A percentile compares a stretch with the other conserved stretches of the same genome.
phyloP scores from a whole-genome alignment of 2,888 invertebrate genomes.

The Augochlorella aurata region DNA sequence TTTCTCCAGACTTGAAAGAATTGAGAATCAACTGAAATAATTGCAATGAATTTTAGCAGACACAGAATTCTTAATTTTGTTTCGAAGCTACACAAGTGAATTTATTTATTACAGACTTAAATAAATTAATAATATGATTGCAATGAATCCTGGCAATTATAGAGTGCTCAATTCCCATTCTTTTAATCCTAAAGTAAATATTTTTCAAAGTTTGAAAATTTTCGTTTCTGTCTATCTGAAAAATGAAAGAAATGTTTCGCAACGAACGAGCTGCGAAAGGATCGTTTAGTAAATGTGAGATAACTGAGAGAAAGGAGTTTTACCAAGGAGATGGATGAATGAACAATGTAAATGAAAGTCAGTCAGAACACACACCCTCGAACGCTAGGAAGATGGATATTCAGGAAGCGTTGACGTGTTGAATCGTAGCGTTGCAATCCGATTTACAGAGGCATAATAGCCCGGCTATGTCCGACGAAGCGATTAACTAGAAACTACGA shows the following conservation, averaged over 20 bases:
- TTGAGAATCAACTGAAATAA: no score
- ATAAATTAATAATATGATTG: not conserved
- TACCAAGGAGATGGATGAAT: slow-evolving; percentile 1
- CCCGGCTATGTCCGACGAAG: slow-evolving; percentile 33
- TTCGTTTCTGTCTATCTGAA: not conserved
- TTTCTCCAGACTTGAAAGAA: not conserved
- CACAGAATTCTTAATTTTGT: no score
- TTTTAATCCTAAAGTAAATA: not conserved
- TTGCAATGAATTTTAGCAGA: no score
- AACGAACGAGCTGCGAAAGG: not conserved
- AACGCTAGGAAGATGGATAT: not conserved
- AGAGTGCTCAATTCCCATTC: not conserved
- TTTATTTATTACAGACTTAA: not conserved
- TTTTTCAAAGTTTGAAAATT: not conserved
- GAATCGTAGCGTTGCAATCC: slow-evolving; percentile 21
- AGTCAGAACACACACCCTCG: not conserved
- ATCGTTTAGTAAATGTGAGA: not conserved
- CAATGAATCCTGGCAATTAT: not conserved
- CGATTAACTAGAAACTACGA: slow-evolving; percentile 44
- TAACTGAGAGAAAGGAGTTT: not conserved
- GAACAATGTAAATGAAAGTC: slow-evolving; percentile 13
- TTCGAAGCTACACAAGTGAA: not conserved
- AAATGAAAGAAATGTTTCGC: not conserved
- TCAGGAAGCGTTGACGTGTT: slow-evolving; percentile 37
- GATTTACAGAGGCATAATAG: slow-evolving; percentile 36